Conservation (phyloP, 2,888 invertebrate species). For the Keiferia lycopersicella region DNA sequence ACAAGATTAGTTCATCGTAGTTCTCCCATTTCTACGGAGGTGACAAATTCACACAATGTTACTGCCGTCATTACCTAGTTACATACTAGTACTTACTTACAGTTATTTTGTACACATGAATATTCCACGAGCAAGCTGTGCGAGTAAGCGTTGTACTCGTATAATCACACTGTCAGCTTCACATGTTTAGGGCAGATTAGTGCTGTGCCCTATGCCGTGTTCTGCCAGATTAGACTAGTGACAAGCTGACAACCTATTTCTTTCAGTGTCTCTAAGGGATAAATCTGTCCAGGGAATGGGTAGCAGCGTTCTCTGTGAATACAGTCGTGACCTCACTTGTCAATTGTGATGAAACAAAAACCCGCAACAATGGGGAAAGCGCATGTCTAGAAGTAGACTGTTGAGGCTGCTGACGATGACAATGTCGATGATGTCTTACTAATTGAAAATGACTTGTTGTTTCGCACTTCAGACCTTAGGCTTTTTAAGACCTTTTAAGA, state of each 20-base stretch:
- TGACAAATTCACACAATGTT: neutral
- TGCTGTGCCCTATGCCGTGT: neutral
- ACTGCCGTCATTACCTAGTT: neutral
- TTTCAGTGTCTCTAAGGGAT: neutral
- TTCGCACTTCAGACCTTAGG: too few relatives aligned
- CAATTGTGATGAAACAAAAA: too few relatives aligned
- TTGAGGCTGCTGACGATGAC: too few relatives aligned
- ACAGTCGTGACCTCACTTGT: too few relatives aligned
- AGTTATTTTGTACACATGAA: conserved; percentile 10
- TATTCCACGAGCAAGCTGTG: conserved; percentile 16
- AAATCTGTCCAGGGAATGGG: too few relatives aligned
- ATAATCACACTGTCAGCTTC: conserved; percentile 13
- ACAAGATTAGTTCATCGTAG: neutral
- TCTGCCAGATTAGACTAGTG: neutral
- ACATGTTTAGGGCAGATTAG: neutral
- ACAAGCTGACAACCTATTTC: neutral
- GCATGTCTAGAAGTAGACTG: too few relatives aligned
- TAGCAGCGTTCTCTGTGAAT: too few relatives aligned
- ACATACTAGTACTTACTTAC: neutral
- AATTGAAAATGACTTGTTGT: too few relatives aligned
- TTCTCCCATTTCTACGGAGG: neutral
- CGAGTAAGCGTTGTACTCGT: conserved; percentile 15
- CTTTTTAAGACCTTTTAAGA: too few relatives aligned
- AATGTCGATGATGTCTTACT: too few relatives aligned
- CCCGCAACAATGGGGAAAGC: too few relatives aligned